phyloP scores from a whole-genome alignment of 1,140 invertebrate genomes.

The Condylostylus longicornis region DNA sequence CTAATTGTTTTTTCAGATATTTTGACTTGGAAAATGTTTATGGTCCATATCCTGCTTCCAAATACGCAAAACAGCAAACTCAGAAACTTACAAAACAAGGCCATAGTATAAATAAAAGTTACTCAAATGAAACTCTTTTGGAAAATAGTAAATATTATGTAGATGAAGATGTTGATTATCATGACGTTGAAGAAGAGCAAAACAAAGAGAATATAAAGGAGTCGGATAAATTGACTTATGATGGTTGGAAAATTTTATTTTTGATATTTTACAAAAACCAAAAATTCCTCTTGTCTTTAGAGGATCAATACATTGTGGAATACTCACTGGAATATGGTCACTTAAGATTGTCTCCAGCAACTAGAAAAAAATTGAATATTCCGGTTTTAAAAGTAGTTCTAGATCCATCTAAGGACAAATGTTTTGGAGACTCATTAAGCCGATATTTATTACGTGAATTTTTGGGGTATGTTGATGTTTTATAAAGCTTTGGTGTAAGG shows the following conservation, averaged over 20 bases:
- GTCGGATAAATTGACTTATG: conserved; percentile 26
- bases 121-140: too few relatives aligned
- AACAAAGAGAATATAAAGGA: too few relatives aligned
- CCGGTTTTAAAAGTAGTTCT: conserved; percentile 84
- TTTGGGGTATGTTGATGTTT: conserved; percentile 55
- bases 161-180: too few relatives aligned
- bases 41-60: too few relatives aligned
- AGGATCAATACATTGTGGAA: conserved; percentile 93
- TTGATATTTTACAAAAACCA: conserved; percentile 12
- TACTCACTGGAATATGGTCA: conserved; percentile 97
- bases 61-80: too few relatives aligned
- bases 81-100: too few relatives aligned
- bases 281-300: conserved; percentile 35
- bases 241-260: conserved; percentile 33
- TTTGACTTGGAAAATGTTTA: too few relatives aligned
- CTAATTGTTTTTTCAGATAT: too few relatives aligned
- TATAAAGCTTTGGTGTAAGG: too few relatives aligned
- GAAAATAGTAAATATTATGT: too few relatives aligned
- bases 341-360: conserved; percentile 70
- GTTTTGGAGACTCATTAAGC: conserved; percentile 86
- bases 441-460: conserved; percentile 82
- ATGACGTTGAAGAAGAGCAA: neutral
- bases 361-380: conserved; percentile 72
- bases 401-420: conserved; percentile 74
- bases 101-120: too few relatives aligned